Conservation (phyloP, 2,888 invertebrate genomes). For the Drosophila maculinotata region DNA sequence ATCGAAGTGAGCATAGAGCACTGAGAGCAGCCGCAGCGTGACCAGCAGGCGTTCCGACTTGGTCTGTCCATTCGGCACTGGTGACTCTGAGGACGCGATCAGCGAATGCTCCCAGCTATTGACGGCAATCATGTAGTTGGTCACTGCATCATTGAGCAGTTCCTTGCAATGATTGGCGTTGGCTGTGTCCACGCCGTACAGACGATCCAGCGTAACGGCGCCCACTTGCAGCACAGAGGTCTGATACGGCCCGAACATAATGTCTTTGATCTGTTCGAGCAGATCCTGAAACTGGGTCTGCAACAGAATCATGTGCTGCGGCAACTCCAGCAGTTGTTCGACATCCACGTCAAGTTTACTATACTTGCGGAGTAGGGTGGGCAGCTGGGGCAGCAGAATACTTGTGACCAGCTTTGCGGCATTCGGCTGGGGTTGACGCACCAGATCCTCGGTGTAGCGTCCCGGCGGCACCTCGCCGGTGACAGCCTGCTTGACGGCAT, state of each 20-base stretch:
- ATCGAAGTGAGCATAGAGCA: constrained; percentile 47
- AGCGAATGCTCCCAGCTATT: constrained; percentile 13
- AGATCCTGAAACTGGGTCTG: not conserved
- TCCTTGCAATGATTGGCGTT: not conserved
- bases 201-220: constrained; percentile 32
- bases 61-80: not conserved
- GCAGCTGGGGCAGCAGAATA: constrained; percentile 20
- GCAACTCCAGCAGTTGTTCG: constrained; percentile 53
- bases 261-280: constrained; percentile 27
- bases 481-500: constrained; percentile 50
- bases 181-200: not conserved
- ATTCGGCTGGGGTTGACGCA: constrained; percentile 1
- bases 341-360: not conserved
- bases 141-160: constrained; percentile 42
- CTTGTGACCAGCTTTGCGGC: constrained; percentile 20
- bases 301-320: constrained; percentile 23
- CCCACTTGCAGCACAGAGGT: constrained; percentile 33
- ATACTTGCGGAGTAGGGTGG: constrained; percentile 22
- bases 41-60: constrained; percentile 8
- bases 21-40: constrained; percentile 33
- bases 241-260: constrained; percentile 28
- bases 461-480: constrained; percentile 59
- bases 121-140: constrained; percentile 34
- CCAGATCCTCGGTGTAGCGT: constrained; percentile 50
- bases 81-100: no score